Conservation (phyloP, 2,888 invertebrate genomes). For the Nymphalis c-album region DNA sequence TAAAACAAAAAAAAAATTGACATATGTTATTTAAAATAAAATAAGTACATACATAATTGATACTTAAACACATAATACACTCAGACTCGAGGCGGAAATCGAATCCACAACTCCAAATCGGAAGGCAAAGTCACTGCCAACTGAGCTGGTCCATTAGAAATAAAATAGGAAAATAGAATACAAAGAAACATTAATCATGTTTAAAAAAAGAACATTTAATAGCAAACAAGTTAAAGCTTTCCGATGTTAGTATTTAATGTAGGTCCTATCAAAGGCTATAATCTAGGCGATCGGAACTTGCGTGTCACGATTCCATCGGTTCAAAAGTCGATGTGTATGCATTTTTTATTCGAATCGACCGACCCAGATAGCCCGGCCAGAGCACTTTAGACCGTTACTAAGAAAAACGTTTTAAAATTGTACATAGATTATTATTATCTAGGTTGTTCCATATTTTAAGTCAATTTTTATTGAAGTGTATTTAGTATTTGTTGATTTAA, state of each 20-base stretch:
- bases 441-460: too few species aligned
- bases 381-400: background rate
- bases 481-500: too few species aligned
- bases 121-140: too few species aligned
- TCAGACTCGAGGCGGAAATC: too few species aligned
- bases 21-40: too few species aligned
- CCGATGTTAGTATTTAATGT: background rate
- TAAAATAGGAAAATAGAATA: too few species aligned
- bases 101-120: too few species aligned
- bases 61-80: too few species aligned
- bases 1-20: too few species aligned
- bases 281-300: constrained; percentile 10
- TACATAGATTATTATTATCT: background rate
- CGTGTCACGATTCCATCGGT: constrained; percentile 16
- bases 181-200: background rate
- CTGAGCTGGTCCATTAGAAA: too few species aligned
- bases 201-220: background rate
- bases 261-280: background rate
- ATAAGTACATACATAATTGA: too few species aligned
- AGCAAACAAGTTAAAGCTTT: background rate
- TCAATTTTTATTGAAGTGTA: too few species aligned
- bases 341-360: constrained; percentile 47
- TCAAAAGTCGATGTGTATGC: constrained; percentile 35
- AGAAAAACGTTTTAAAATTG: background rate
- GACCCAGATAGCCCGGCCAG: constrained; percentile 21